Evolutionary conservation across 2,797 vertebrate species (phyloP), one percentile per base, ranked within the genome.

Genomic region (Hydrolagus colliei): DNA sequence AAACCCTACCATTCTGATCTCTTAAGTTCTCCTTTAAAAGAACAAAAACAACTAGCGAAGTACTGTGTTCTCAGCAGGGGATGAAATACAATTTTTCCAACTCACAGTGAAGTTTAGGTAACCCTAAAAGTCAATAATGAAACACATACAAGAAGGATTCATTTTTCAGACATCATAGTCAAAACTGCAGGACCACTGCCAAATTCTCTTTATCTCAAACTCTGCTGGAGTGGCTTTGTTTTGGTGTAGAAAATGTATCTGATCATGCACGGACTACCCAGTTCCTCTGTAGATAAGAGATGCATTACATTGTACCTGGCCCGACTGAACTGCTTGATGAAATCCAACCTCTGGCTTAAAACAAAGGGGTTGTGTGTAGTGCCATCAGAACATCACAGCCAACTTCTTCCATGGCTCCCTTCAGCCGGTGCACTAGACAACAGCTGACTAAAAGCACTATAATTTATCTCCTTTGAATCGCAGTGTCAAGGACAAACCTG

Each of bases 221-320:
- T 18, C 32, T 71, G 16, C 41, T 71, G 41, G 79, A 68, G 79
- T 32, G 35, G 68, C 65, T 68, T 84, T 84, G 79, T 84, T 84
- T 84, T 84, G 79, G 65, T 16, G 52, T 27, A 20, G 27, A 86
- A 89, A 87, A 87, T 0, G 87, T 72, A 87, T 87, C 87, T 86
- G 86, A 91, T 89, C 89, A 87, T 90, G 73, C 87, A 89, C 88
- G 88, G 88, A 87, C 80, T 88, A 86, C 59, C 88, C 89, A 87
- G 27, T 88, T 89, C 65, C 88, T 62, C 88, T 88, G 87, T 1
- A 87, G 87, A 89, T 90, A 89, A 89, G 86, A 22, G 88, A 67
- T 22, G 86, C 85, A 79, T 0, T 86, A 27, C 20, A 87, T 86
- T 13, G 73, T 87, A 88, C 85, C 75, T 86, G 8, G 14, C 87